Conservation (phyloP, 2,113 vertebrate species). For the Hiodon tergisus region DNA sequence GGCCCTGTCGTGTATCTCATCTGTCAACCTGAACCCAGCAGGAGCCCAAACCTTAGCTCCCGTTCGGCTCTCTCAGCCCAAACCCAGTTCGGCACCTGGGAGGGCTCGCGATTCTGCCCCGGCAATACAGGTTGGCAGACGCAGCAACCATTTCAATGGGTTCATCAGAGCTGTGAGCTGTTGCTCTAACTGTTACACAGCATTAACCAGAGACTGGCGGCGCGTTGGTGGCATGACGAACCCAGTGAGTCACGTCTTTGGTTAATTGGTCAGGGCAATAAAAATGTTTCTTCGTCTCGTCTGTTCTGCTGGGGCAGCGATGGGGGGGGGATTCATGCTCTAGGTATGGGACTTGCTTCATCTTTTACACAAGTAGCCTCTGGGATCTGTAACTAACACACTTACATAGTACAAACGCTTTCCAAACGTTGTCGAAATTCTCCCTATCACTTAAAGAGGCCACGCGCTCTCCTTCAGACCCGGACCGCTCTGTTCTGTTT, state of each 20-base stretch:
- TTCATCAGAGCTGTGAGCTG: slow-evolving; percentile 49
- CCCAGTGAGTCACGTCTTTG: slow-evolving; percentile 37
- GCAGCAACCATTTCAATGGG: slow-evolving; percentile 49
- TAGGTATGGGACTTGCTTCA: not conserved
- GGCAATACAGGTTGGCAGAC: slow-evolving; percentile 47
- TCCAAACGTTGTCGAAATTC: not conserved
- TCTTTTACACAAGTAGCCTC: not conserved
- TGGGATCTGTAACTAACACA: not conserved
- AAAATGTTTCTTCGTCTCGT: slow-evolving; percentile 16
- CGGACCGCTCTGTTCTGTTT: not conserved
- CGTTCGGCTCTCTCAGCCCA: no score
- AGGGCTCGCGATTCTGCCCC: no score
- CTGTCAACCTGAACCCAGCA: no score
- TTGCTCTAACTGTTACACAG: slow-evolving; percentile 21
- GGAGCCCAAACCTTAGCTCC: no score
- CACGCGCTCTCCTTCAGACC: not conserved
- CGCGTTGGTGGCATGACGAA: slow-evolving; percentile 12
- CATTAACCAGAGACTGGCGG: slow-evolving; percentile 34
- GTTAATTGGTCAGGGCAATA: slow-evolving; percentile 56
- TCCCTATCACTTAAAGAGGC: not conserved
- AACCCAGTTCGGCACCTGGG: not conserved
- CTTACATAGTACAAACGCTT: not conserved
- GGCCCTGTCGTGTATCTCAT: no score
- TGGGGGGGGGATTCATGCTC: not conserved
- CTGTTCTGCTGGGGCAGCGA: slow-evolving; percentile 8